Evolutionary conservation across 2,888 invertebrate genomes (phyloP), one percentile per base, ranked within the genome.

Genomic region (Morpho deidamia): DNA sequence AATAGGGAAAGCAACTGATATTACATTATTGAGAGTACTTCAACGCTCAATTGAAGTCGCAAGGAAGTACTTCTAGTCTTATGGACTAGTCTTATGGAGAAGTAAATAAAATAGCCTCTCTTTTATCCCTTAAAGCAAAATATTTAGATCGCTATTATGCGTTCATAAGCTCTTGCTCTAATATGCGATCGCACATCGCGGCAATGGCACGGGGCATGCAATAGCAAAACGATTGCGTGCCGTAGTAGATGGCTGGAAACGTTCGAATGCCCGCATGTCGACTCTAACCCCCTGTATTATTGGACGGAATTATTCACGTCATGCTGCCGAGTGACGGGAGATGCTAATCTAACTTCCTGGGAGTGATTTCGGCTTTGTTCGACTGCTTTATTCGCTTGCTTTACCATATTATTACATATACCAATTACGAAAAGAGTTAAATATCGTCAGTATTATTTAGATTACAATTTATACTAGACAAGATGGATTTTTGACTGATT

Each of bases 311-410:
- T 81, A 81, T 79, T 75, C 74, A 77, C 76, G 70, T 75, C 76
- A 74, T 56, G 56, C 58, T 50, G 38, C 44, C 65, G 72, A 70
- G 70, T 74, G 74, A 76, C 75, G 74, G 71, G 65, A 69, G 82
- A 84, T 81, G 72, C 74, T 83, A 78, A 83, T 85, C 81, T 79
- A 65, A 74, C 73, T 74, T 78, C 80, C 74, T 73, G 75, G 59
- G 61, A 66, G 65, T 69, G 70, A 72, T 75, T 74, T 67, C 60
- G 60, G 56, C 55, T 63, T 64, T 65, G 63, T 63, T 63, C 14
- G 23, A n/a, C 33, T 34, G 45, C 7, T 33, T 35, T 10, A 12
- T n/a, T n/a, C n/a, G 11, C 33, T 5, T 2, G 23, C 1, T 23
- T 23, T 23, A n/a, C n/a, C n/a, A 23, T 23, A 23, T 23, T 23